phyloP scores from a whole-genome alignment of 2,888 invertebrate genomes.

The Lottia gigantea region DNA sequence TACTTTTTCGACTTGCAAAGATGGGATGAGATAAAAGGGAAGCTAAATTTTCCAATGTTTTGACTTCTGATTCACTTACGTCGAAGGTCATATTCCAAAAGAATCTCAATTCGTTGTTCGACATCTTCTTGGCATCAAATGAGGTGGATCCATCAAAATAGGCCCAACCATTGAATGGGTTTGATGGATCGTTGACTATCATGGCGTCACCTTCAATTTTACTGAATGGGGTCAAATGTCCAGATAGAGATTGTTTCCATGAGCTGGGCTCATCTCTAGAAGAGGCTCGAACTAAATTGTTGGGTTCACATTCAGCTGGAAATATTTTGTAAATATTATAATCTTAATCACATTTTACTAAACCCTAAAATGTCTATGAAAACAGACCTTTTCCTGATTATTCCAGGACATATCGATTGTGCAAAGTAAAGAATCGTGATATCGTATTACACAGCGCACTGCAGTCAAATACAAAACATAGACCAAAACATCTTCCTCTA shows the following conservation, averaged over 20 bases:
- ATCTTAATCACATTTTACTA: too few species aligned
- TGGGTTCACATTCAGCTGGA: background rate
- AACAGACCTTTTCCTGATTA: too few species aligned
- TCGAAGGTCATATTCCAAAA: constrained; percentile 2
- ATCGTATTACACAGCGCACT: too few species aligned
- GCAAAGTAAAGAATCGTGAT: too few species aligned
- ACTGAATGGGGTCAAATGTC: background rate
- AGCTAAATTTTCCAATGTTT: too few species aligned
- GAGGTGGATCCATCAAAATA: background rate
- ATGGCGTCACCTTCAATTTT: background rate
- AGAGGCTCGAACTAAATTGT: background rate
- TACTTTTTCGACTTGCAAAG: too few species aligned
- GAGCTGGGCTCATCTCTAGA: background rate
- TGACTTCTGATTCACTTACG: background rate
- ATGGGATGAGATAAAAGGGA: too few species aligned
- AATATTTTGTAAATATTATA: too few species aligned
- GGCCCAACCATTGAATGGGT: background rate
- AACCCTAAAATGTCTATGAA: too few species aligned
- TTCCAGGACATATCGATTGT: too few species aligned
- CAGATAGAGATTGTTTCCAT: background rate
- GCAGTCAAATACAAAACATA: too few species aligned
- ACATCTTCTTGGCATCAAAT: background rate
- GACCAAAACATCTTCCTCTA: too few species aligned
- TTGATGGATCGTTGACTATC: background rate
- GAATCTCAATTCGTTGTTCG: background rate